Conservation (phyloP, 1,140 invertebrate genomes). For the Helicoverpa armigera region DNA sequence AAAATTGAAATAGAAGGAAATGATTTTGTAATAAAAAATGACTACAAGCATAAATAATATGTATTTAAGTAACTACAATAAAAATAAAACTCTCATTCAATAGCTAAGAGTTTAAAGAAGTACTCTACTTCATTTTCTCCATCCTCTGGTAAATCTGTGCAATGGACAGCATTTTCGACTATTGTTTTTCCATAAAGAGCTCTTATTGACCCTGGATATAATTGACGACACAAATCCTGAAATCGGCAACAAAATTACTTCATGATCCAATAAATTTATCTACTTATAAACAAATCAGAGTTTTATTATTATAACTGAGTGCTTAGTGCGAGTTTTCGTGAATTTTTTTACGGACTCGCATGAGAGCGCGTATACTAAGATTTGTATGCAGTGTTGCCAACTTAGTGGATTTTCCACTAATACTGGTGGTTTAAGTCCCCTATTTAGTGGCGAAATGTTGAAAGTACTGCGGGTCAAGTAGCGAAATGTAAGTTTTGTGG, state of each 20-base stretch:
- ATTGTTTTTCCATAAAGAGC: slow-evolving; percentile 94
- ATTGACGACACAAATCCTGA: slow-evolving; percentile 94
- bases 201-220: slow-evolving; percentile 94
- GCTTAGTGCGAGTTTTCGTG: no score
- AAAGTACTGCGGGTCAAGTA: no score
- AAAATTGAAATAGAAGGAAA: slow-evolving; percentile 86
- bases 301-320: no score
- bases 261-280: no score
- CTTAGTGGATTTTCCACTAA: no score
- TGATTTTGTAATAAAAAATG: slow-evolving; percentile 81
- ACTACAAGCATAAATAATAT: slow-evolving; percentile 70
- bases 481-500: no score
- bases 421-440: no score
- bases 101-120: slow-evolving; percentile 91
- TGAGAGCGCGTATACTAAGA: no score
- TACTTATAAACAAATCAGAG: no score
- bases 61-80: background rate
- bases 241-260: slow-evolving; percentile 3
- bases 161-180: slow-evolving; percentile 96
- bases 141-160: slow-evolving; percentile 93
- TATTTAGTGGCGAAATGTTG: no score
- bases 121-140: slow-evolving; percentile 93
- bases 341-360: no score
- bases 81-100: slow-evolving; percentile 57
- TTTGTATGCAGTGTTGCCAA: no score